Conservation (phyloP, 2,797 vertebrate species). For the Tauraco hartlaubi region DNA sequence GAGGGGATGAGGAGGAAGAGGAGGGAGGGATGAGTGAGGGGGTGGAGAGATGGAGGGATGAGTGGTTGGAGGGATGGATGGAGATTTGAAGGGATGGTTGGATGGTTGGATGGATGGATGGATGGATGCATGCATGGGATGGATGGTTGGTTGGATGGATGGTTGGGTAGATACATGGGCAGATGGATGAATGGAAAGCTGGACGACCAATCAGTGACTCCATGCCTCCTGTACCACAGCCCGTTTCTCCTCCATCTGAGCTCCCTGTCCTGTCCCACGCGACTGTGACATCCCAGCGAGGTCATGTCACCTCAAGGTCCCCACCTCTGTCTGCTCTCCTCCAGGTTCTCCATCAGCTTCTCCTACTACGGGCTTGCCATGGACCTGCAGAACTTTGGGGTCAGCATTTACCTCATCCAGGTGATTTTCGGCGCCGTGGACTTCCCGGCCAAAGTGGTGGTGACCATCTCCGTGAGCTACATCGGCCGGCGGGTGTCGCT, state of each 20-base stretch:
- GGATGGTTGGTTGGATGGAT: rapidly evolving
- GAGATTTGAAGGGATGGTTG: no score
- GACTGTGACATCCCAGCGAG: not conserved
- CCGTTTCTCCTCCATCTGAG: not conserved
- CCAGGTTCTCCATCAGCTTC: conserved; percentile 93
- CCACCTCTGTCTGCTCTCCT: rapidly evolving
- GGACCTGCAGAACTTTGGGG: conserved; percentile 92
- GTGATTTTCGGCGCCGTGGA: conserved; percentile 93
- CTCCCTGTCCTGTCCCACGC: rapidly evolving
- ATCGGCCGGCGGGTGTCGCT: conserved; percentile 89
- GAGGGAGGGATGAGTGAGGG: not conserved
- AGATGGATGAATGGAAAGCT: not conserved
- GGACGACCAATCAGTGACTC: no score
- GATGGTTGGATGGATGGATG: not conserved
- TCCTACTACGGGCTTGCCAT: conserved; percentile 92
- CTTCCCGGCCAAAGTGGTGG: conserved; percentile 90
- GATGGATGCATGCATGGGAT: not conserved
- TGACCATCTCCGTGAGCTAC: conserved; percentile 83
- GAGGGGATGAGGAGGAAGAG: not conserved
- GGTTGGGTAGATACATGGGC: rapidly evolving
- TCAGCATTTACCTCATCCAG: conserved; percentile 94
- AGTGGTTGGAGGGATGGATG: not conserved
- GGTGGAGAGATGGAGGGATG: not conserved
- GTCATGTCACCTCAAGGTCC: not conserved
- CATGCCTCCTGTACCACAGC: rapidly evolving